Evolutionary conservation across 2,113 vertebrate species (phyloP).

Genomic region (Thalassarche chlororhynchos): DNA sequence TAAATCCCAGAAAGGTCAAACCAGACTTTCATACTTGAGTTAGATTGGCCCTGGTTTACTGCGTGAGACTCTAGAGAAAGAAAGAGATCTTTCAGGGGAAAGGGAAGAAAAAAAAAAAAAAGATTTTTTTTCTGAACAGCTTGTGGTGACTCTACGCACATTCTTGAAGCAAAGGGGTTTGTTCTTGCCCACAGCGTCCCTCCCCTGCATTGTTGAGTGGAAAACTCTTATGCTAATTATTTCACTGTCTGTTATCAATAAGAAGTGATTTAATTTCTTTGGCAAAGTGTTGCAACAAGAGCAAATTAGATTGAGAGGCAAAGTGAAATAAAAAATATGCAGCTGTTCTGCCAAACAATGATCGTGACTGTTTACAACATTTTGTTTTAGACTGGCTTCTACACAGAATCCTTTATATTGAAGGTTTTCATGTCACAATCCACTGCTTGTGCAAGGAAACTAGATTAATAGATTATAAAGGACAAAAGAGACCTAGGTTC

Average conservation of each 20-base stretch:
- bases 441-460: constrained; percentile 41
- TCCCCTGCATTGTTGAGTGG: constrained; percentile 20
- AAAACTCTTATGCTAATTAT: constrained; percentile 44
- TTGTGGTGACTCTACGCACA: not conserved
- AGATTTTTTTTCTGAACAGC: not conserved
- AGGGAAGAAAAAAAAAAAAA: rapidly evolving
- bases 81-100: constrained; percentile 44
- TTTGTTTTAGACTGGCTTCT: constrained; percentile 26
- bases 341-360: constrained; percentile 55
- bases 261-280: constrained; percentile 58
- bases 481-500: constrained; percentile 26
- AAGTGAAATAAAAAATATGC: constrained; percentile 55
- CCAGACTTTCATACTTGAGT: constrained; percentile 40
- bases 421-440: constrained; percentile 40
- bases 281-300: constrained; percentile 44
- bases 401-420: constrained; percentile 55
- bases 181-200: constrained; percentile 25
- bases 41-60: constrained; percentile 44
- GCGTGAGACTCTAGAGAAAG: constrained; percentile 10
- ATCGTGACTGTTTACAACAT: constrained; percentile 9
- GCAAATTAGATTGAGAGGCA: constrained; percentile 45
- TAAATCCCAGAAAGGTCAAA: constrained; percentile 58
- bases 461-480: constrained; percentile 38
- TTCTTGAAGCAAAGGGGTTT: constrained; percentile 42
- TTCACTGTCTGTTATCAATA: constrained; percentile 53